Conservation (phyloP, 37 sponge, comb jelly and placozoan genomes). For the Beroe forskalii region DNA sequence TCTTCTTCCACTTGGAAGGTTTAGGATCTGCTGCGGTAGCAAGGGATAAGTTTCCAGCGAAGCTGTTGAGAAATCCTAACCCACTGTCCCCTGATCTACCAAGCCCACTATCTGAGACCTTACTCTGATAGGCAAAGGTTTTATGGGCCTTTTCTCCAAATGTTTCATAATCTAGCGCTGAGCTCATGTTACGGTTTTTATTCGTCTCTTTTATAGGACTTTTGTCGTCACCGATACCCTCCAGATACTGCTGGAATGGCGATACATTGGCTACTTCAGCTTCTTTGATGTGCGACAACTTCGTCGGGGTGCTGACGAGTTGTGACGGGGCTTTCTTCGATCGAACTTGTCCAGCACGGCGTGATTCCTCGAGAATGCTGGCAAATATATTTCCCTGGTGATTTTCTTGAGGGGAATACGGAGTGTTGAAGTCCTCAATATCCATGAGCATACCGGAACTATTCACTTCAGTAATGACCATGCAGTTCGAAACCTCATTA, state of each 20-base stretch:
- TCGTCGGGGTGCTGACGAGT: conserved; percentile 26
- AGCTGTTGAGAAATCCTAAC: background rate
- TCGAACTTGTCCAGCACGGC: background rate
- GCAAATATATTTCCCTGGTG: background rate
- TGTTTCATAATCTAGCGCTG: background rate
- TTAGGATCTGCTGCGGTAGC: background rate
- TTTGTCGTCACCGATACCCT: background rate
- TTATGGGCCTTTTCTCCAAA: background rate
- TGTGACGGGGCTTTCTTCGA: background rate
- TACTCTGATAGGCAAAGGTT: background rate
- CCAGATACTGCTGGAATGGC: conserved; percentile 27
- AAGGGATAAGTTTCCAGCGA: background rate
- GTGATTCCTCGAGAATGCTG: conserved; percentile 17
- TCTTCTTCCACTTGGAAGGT: background rate
- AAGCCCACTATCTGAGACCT: background rate
- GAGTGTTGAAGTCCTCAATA: conserved; percentile 35
- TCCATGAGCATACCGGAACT: conserved; percentile 3
- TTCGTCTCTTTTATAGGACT: conserved; percentile 32
- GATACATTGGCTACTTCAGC: conserved; percentile 32
- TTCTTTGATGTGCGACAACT: conserved; percentile 12
- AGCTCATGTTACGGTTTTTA: background rate
- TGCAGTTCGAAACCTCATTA: conserved; percentile 36
- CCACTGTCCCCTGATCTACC: background rate
- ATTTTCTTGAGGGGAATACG: background rate
- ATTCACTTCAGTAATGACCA: background rate